phyloP scores from a whole-genome alignment of 2,888 invertebrate genomes.

The Dilophus febrilis region DNA sequence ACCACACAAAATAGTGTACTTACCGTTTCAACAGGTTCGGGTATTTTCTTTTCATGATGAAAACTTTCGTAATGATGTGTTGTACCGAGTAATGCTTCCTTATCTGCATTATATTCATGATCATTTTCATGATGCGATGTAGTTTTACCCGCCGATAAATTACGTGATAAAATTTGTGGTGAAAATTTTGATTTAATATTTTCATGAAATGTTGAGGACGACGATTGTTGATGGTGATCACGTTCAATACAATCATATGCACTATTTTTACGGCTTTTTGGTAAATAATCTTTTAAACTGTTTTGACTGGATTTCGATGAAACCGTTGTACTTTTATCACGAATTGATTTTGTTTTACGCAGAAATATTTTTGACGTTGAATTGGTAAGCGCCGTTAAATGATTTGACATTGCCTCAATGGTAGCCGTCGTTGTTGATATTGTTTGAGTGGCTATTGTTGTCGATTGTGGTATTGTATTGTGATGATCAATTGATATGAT shows the following conservation, averaged over 20 bases:
- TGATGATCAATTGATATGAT: conserved; percentile 2
- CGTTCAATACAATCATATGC: conserved; percentile 8
- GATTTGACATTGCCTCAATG: not conserved
- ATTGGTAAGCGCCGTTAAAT: not conserved
- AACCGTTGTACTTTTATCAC: conserved; percentile 1
- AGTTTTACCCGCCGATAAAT: conserved; percentile 14
- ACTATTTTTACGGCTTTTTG: conserved; percentile 11
- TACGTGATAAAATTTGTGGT: conserved; percentile 16
- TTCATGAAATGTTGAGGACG: conserved; percentile 12
- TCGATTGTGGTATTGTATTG: conserved; percentile 3
- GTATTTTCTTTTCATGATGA: conserved; percentile 14
- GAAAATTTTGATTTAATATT: conserved; percentile 16
- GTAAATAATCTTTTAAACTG: conserved; percentile 12
- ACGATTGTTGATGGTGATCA: too few species aligned
- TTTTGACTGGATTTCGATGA: conserved; percentile 12
- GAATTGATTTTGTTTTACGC: not conserved
- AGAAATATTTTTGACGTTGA: not conserved
- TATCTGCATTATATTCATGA: conserved; percentile 11
- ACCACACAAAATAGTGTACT: too few species aligned
- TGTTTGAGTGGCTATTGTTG: too few species aligned
- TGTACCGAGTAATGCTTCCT: conserved; percentile 14
- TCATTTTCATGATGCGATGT: conserved; percentile 12
- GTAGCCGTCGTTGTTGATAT: not conserved
- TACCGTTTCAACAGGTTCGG: conserved; percentile 20
- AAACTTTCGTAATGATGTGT: conserved; percentile 11